Base-by-base conservation (phyloP, 2,113 vertebrate genomes). In the Myiozetetes cayanensis region DNA sequence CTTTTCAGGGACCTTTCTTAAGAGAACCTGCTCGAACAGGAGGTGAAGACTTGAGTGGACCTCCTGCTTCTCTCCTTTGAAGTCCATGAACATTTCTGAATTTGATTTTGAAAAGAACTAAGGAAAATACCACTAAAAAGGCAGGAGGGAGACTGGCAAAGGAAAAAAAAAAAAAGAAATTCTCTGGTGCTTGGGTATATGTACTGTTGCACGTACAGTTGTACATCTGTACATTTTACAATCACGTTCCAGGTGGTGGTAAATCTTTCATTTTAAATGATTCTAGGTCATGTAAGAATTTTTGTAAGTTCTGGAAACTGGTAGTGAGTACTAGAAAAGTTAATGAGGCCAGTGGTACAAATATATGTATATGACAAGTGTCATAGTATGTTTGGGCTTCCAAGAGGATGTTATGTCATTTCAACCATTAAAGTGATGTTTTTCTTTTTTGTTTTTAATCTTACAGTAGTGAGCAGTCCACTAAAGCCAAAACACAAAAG, bases 401-500 rank as follows among this genome's bases (percentile, higher is more conserved):
- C 86, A 0, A 28, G 65, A 74, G 37, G 37, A 25, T 76, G 37
- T 3, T 62, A 12, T 37, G 65, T 75, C 30, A 23, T 8, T 85
- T 72, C 23, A 87, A 50, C 30, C 56, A 47, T n/a, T 65, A 52
- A 35, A 47, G 16, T 92, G 53, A 91, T 43, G 4, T 35, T 78
- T 59, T 88, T 24, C 53, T 59, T 76, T 76, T 85, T 93, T 93
- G 41, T 74, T 59, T 96, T 91, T 87, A n/a, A 84, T 94, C 22
- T 87, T 96, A 84, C 97, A 99, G 99, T 87, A 99, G 98, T 33
- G 98, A 99, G 77, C 98, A 98, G 91, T 99, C 99, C 4, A 98
- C 98, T 95, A 99, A 99, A 97, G 98, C 98, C 22, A 99, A 99
- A 90, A 98, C 98, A 5, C 99, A 99, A 90, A 99, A 98, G 93